Evolutionary conservation across 1,140 invertebrate genomes (phyloP).

Genomic region (Bradynema listronoti): DNA sequence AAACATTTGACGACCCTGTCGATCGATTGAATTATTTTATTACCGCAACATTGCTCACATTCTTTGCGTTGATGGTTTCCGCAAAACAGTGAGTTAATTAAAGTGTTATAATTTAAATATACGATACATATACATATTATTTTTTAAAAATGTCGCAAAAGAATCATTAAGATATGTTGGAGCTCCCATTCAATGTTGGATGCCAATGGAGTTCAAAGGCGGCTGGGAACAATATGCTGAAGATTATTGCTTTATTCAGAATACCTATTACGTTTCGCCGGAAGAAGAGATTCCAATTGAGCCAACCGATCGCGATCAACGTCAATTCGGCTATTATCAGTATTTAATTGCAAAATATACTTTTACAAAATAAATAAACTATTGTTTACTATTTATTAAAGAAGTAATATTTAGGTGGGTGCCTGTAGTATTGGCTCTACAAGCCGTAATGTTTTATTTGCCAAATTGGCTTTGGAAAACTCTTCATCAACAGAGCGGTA

Average conservation of each 20-base stretch:
- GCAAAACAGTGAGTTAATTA: constrained; percentile 56
- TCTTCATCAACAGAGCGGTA: constrained; percentile 61
- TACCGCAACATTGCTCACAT: constrained; percentile 43
- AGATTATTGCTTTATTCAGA: constrained; percentile 58
- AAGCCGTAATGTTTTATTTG: constrained; percentile 62
- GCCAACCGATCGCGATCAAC: constrained; percentile 45
- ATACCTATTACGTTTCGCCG: constrained; percentile 54
- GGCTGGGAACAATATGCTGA: constrained; percentile 55
- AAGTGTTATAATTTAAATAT: constrained; percentile 16
- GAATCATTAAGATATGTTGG: constrained; percentile 45
- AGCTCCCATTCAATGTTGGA: constrained; percentile 53
- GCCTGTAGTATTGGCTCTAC: constrained; percentile 60
- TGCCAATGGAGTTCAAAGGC: constrained; percentile 55
- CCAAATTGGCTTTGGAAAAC: constrained; percentile 62
- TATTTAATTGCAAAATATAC: no score
- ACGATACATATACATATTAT: not conserved
- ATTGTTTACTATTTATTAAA: constrained; percentile 1
- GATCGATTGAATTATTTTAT: constrained; percentile 41
- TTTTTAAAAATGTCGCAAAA: not conserved
- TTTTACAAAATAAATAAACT: no score
- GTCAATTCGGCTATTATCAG: constrained; percentile 55
- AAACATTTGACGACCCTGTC: constrained; percentile 54
- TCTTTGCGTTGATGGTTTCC: constrained; percentile 56
- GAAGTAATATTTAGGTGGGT: no score
- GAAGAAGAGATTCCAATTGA: constrained; percentile 50